Evolutionary conservation across 2,888 invertebrate genomes (phyloP).

Genomic region (Clanis bilineata): DNA sequence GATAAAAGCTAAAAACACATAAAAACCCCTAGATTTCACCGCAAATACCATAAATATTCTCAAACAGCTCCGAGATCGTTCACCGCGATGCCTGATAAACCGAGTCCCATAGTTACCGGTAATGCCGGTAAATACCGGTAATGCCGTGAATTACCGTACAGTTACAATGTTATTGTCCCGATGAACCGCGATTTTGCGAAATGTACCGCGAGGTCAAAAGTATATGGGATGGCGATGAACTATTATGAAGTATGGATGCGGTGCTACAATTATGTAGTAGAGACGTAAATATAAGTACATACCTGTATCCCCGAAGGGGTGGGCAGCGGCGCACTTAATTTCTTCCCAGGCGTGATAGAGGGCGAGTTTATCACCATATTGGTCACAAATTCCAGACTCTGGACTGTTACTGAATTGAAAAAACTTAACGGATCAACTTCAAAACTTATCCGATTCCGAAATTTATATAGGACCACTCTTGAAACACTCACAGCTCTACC

Average conservation of each 20-base stretch:
- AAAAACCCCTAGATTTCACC: neutral
- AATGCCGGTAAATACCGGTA: constrained; percentile 43
- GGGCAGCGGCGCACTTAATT: no score
- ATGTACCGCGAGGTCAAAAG: constrained; percentile 42
- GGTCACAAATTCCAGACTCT: no score
- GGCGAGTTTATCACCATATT: no score
- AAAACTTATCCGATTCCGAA: no score
- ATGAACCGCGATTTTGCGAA: constrained; percentile 45
- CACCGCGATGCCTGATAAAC: constrained; percentile 34
- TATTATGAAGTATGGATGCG: constrained; percentile 10
- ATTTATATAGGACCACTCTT: no score
- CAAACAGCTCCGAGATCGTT: constrained; percentile 23
- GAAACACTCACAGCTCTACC: no score
- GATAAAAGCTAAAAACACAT: neutral
- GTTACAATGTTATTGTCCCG: constrained; percentile 46
- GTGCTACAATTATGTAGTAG: no score
- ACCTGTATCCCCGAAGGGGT: no score
- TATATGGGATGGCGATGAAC: constrained; percentile 35
- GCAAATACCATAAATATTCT: neutral
- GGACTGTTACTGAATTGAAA: no score
- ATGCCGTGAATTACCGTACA: constrained; percentile 51
- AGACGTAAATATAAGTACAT: no score
- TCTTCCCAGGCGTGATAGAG: no score
- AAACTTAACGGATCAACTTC: no score
- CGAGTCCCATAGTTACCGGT: constrained; percentile 24